Percentiles rank a stretch among this genome's conserved stretches.
phyloP scores from a whole-genome alignment of 2,888 invertebrate species.

The Patella ulyssiponensis region DNA sequence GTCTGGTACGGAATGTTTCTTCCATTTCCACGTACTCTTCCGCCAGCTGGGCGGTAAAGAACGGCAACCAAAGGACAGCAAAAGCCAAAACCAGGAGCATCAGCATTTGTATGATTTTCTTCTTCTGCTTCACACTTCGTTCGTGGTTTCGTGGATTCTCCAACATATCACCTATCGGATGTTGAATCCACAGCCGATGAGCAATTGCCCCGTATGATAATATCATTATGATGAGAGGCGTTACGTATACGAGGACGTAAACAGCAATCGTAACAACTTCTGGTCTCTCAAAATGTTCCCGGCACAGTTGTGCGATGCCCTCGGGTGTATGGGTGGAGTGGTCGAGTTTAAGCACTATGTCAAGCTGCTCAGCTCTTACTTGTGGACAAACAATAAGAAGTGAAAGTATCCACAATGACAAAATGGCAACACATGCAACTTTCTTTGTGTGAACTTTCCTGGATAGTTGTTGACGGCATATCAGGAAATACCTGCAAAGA shows the following conservation, averaged over 20 bases:
- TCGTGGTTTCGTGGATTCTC: slow-evolving; percentile 44
- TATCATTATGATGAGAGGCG: slow-evolving; percentile 57
- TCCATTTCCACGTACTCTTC: slow-evolving; percentile 41
- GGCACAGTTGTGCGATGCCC: slow-evolving; percentile 50
- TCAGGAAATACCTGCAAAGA: slow-evolving; percentile 55
- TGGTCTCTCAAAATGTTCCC: slow-evolving; percentile 47
- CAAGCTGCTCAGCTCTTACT: slow-evolving; percentile 51
- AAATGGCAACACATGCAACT: slow-evolving; percentile 47
- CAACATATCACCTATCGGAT: slow-evolving; percentile 52
- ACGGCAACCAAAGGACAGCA: slow-evolving; percentile 60
- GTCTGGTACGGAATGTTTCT: slow-evolving; percentile 40
- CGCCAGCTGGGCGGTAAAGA: slow-evolving; percentile 57
- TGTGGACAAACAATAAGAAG: slow-evolving; percentile 51
- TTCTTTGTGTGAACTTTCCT: slow-evolving; percentile 48
- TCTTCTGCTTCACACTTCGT: slow-evolving; percentile 50
- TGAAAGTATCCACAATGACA: slow-evolving; percentile 50
- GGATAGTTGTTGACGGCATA: slow-evolving; percentile 54
- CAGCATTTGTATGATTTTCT: slow-evolving; percentile 57
- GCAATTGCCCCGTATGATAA: slow-evolving; percentile 57
- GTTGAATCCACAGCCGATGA: slow-evolving; percentile 54
- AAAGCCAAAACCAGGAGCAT: slow-evolving; percentile 57
- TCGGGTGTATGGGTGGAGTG: slow-evolving; percentile 24
- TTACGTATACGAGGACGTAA: slow-evolving; percentile 51
- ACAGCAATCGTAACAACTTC: slow-evolving; percentile 48
- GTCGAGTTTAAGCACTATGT: slow-evolving; percentile 45